Conservation (phyloP, 2,888 invertebrate genomes). For the Acanthosepion lycidas region DNA sequence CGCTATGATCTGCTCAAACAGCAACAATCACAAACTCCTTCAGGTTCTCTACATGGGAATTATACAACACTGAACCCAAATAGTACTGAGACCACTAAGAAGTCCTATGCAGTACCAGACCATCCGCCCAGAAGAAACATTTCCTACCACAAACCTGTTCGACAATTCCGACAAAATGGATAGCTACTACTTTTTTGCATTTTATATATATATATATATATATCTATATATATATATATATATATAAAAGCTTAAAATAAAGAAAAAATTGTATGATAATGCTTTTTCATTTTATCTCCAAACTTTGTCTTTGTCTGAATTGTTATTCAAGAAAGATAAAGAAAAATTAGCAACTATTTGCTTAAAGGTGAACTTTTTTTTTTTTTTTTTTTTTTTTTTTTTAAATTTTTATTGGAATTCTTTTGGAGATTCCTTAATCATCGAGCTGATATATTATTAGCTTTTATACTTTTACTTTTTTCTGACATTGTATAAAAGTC, state of each 20-base stretch:
- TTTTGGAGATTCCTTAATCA: background rate
- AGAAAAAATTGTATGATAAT: conserved; percentile 20
- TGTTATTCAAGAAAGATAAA: background rate
- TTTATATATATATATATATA: background rate
- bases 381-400: too few relatives aligned
- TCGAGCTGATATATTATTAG: background rate
- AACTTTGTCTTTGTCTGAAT: background rate
- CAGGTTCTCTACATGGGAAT: background rate
- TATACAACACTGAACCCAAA: background rate
- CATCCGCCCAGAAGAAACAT: conserved; percentile 12
- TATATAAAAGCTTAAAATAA: background rate
- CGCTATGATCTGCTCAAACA: conserved; percentile 74
- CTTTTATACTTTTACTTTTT: background rate
- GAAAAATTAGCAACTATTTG: background rate
- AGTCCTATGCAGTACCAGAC: background rate
- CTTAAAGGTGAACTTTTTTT: too few relatives aligned
- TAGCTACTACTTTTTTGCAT: background rate
- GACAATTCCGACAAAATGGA: background rate
- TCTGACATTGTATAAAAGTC: background rate
- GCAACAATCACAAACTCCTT: background rate
- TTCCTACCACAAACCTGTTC: background rate
- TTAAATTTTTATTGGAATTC: too few relatives aligned
- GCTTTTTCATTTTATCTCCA: background rate
- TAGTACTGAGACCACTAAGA: background rate
- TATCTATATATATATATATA: background rate